Evolutionary conservation across 2,113 vertebrate genomes (phyloP), one percentile per base, ranked within the genome.

Genomic region (Azemiops feae): DNA sequence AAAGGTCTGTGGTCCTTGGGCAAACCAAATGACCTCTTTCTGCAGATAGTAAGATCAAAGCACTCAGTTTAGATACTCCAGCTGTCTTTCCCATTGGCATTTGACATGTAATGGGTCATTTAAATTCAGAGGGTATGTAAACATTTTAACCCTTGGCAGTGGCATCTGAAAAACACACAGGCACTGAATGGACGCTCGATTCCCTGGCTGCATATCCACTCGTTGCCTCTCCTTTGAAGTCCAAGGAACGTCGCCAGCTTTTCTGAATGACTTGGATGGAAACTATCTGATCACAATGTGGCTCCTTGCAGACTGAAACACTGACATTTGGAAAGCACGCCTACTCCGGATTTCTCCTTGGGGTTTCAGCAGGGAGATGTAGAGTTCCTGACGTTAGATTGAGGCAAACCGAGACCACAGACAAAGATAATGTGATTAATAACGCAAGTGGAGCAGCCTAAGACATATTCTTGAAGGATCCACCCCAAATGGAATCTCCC

Each of bases 21-120:
- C 94, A 96, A 96, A 96, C 96, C 95, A 97, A 97, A 96, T 96
- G 97, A 96, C 96, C 96, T 97, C 97, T 95, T 96, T 97, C 96
- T 96, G 95, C 97, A 96, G 96, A 96, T 96, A 96, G 96, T 95
- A 95, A 97, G 97, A 97, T 97, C 97, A 97, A 97, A 97, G 97
- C 96, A 96, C 95, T 96, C 96, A 95, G 93, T 97, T 97, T 96
- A 96, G 97, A 96, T 95, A 95, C 97, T 96, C 96, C 97, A 97
- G 97, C 97, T 97, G 97, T 97, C 97, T 95, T 96, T 96, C 95
- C 94, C 95, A 2, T 95, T 97, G 97, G 97, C 96, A 97, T 97
- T 96, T 97, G 97, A 97, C 97, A 97, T 97, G 96, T 96, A 96
- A 97, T 96, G 0, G 96, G 96, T 94, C 96, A 95, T 97, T 97